A percentile compares a stretch with the other conserved stretches of the same genome.
phyloP scores from a whole-genome alignment of 2,113 vertebrate genomes.

The Recurvirostra avosetta region DNA sequence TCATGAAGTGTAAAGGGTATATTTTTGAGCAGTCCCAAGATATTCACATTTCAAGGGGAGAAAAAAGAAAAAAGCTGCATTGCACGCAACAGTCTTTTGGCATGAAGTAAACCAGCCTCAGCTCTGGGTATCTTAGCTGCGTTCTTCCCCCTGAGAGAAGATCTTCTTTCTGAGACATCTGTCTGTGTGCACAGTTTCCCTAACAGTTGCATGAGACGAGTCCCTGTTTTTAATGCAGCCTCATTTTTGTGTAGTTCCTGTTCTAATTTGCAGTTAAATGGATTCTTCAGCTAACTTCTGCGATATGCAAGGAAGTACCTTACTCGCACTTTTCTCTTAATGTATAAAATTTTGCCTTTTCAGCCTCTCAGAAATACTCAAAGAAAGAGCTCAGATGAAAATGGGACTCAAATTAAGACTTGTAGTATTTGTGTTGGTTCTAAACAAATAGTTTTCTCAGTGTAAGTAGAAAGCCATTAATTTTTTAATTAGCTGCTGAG shows the following conservation, averaged over 20 bases:
- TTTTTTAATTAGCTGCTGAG: neutral
- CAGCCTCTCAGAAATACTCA: neutral
- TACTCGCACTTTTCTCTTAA: neutral
- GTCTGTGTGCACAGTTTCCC: neutral
- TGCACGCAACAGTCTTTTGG: neutral
- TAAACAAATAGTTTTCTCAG: neutral
- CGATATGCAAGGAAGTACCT: neutral
- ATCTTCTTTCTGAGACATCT: neutral
- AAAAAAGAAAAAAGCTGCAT: rapidly evolving
- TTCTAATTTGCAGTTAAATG: neutral
- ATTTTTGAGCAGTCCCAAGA: neutral
- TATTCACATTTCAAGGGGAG: neutral
- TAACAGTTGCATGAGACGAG: neutral
- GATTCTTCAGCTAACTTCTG: neutral
- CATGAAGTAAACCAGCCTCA: neutral
- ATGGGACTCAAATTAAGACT: neutral
- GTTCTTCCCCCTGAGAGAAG: neutral
- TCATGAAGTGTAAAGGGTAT: neutral
- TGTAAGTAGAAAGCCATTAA: neutral
- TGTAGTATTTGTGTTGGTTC: neutral
- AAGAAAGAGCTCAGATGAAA: neutral
- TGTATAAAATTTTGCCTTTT: neutral
- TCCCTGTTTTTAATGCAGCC: neutral
- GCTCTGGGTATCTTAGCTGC: neutral
- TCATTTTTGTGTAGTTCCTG: neutral